A percentile compares a stretch with the other conserved stretches of the same genome.
Evolutionary conservation across 2,888 invertebrate species (phyloP).

Genomic region (Heteropelma amictum): DNA sequence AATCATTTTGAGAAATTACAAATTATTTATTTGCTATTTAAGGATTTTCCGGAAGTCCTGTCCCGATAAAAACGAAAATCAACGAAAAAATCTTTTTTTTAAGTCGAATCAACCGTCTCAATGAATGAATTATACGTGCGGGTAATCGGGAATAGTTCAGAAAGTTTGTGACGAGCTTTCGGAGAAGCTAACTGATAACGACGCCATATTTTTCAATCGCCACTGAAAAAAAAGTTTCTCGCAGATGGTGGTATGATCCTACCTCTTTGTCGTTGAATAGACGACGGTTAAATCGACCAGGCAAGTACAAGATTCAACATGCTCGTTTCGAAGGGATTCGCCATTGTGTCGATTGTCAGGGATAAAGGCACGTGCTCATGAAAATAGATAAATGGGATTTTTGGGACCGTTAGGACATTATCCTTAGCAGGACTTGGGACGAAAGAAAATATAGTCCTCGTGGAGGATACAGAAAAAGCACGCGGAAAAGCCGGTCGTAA

Average conservation of each 20-base stretch:
- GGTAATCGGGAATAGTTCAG: not conserved
- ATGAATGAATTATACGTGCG: not conserved
- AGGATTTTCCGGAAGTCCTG: too few species aligned
- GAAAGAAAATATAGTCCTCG: slow-evolving; percentile 19
- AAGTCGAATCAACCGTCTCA: too few species aligned
- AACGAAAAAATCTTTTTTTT: too few species aligned
- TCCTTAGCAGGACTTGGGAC: slow-evolving; percentile 45
- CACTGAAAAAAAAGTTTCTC: not conserved
- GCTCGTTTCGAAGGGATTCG: slow-evolving; percentile 52
- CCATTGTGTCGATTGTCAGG: slow-evolving; percentile 61
- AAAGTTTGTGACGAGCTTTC: not conserved
- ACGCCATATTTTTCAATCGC: not conserved
- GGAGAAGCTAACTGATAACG: too few species aligned
- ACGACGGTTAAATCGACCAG: slow-evolving; percentile 35
- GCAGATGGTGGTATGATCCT: slow-evolving; percentile 51
- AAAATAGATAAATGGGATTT: slow-evolving; percentile 64
- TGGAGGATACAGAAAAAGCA: slow-evolving; percentile 20
- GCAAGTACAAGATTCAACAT: slow-evolving; percentile 48
- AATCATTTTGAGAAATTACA: too few species aligned
- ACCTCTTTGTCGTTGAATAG: slow-evolving; percentile 27
- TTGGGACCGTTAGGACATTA: slow-evolving; percentile 55
- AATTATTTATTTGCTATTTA: too few species aligned
- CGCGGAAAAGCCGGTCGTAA: slow-evolving; percentile 48
- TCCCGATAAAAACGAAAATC: too few species aligned
- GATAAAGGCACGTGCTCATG: slow-evolving; percentile 62